A percentile compares a stretch with the other conserved stretches of the same genome.
Conservation (phyloP, 35 echinoderm and acorn worm species). For the Acanthaster planci region DNA sequence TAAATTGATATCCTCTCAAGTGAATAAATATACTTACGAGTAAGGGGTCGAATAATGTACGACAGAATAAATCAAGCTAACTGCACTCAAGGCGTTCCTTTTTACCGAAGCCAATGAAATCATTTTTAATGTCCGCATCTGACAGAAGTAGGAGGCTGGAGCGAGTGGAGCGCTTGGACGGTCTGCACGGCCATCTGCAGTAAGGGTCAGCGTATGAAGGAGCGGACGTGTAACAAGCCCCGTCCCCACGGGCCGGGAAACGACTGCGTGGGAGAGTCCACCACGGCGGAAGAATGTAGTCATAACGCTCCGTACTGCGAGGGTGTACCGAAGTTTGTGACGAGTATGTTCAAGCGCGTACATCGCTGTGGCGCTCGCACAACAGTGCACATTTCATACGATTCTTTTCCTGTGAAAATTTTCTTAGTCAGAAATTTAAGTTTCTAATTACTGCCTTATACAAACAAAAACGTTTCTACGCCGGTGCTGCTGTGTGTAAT, state of each 20-base stretch:
- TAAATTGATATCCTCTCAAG: no score
- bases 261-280: slow-evolving; percentile 56
- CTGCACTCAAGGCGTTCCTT: no score
- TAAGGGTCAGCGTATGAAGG: slow-evolving; percentile 39
- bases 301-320: slow-evolving; percentile 56
- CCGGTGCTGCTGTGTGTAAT: no score
- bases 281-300: slow-evolving; percentile 39
- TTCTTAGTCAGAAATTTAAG: no score
- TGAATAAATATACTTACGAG: no score
- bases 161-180: slow-evolving; percentile 70
- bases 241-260: slow-evolving; percentile 41
- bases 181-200: slow-evolving; percentile 77
- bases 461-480: no score
- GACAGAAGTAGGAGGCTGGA: slow-evolving; percentile 65
- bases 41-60: no score
- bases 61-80: no score
- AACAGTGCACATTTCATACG: not conserved
- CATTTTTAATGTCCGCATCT: no score
- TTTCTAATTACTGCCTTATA: no score
- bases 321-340: not conserved
- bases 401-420: not conserved
- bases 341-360: not conserved
- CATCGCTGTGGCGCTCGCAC: not conserved
- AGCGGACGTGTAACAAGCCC: slow-evolving; percentile 67
- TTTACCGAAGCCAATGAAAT: no score